Base-by-base conservation (phyloP, 2,113 vertebrate genomes). In the Labrus mixtus region DNA sequence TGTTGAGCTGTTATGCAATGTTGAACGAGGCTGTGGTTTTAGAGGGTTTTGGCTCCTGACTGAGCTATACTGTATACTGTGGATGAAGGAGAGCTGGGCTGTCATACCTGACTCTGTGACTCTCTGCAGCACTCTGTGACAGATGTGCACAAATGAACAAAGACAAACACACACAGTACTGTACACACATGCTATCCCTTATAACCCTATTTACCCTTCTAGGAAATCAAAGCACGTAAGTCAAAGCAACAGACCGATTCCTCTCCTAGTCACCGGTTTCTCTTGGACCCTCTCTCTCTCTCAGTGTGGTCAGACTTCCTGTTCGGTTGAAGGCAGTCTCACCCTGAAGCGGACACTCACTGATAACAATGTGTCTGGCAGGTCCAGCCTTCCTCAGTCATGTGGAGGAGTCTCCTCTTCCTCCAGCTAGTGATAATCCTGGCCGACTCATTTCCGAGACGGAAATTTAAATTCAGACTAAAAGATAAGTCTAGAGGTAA, bases 1-100 rank as follows among this genome's bases (percentile, higher is more conserved):
- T 90, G 82, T 81, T 83, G 63, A 79, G 51, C 76, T 23, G 66
- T 90, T 89, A 89, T 45, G 37, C 83, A 90, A 93, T 50, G 1
- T 56, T 73, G 87, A 88, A 92, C 81, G 75, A 89, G 82, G 33
- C 82, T 81, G 85, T 0, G 79, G 87, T 81, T 89, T 83, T 22
- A 11, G 60, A 51, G 45, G n/a, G n/a, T n/a, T 66, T 81, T 86
- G 83, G 77, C 75, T 73, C 33, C 71, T 66, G 73, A 87, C 85
- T 86, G 78, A 84, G 76, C 70, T 29, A 69, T 2, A 69, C 80
- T 87, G 84, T 88, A n/a, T n/a, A 70, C 74, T 25, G 56, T 58
- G 50, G 63, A 70, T n/a, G 66, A 50, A 70, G 76, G 69, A 81
- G 66, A 43, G 16, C 60, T 59, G 68, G 77, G 50, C 76, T 45